A percentile compares a stretch with the other conserved stretches of the same genome.
Evolutionary conservation across 2,113 vertebrate species (phyloP).

Genomic region (Papio anubis): DNA sequence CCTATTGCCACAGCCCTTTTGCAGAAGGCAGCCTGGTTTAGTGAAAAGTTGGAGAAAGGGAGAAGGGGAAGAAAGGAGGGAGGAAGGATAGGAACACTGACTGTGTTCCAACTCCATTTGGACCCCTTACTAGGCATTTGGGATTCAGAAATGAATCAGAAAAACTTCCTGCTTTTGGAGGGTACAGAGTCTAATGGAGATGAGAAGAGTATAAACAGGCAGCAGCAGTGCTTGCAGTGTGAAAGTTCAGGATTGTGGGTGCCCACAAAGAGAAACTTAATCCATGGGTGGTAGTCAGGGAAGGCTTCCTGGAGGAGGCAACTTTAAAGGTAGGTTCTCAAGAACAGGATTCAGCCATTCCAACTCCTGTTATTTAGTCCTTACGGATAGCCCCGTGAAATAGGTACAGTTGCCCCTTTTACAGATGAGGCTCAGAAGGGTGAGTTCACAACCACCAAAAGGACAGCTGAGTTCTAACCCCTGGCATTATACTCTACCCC

Average conservation of each 20-base stretch:
- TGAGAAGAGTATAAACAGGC: background rate
- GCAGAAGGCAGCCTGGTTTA: background rate
- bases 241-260: background rate
- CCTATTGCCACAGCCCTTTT: background rate
- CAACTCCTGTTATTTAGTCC: background rate
- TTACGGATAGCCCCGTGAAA: background rate
- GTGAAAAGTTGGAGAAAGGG: background rate
- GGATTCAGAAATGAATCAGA: slow-evolving; percentile 32
- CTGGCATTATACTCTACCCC: background rate
- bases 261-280: background rate
- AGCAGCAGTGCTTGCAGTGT: too few species aligned
- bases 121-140: background rate
- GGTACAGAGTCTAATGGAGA: background rate
- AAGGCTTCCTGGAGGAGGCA: slow-evolving; percentile 35
- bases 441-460: background rate
- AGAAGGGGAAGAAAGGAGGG: background rate
- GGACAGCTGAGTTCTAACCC: background rate
- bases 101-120: background rate
- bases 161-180: slow-evolving; percentile 20
- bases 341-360: background rate
- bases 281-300: background rate
- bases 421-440: background rate
- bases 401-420: background rate
- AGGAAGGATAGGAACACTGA: background rate
- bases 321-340: background rate